Base-by-base conservation (phyloP, 2,113 vertebrate genomes). In the Poeciliopsis prolifica region DNA sequence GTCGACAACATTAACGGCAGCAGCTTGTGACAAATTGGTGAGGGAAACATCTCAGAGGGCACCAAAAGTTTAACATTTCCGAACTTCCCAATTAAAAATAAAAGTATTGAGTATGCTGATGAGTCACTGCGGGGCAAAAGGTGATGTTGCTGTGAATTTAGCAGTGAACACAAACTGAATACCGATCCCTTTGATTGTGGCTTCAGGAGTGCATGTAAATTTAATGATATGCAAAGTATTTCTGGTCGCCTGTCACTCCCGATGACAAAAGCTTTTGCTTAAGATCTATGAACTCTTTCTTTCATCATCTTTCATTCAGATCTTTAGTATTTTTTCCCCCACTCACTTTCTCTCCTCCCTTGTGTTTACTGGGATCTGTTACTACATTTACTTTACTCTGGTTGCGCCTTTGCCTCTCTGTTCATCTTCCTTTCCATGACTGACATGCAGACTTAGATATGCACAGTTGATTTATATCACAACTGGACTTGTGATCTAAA, bases 31-130 rank as follows among this genome's bases (percentile, higher is more conserved):
- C 62, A 65, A 68, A 75, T 75, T 28, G 58, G 24, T 12, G 64
- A 35, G 51, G 24, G 9, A n/a, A 30, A n/a, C 60, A 79, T 65
- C 78, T 83, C 65, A 70, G 51, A 33, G 11, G 40, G 51, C 35
- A 37, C 67, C 70, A 12, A 71, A 69, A 19, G 44, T 48, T 48
- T 48, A 19, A 48, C 68, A 72, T 67, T 60, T 29, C n/a, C 70
- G 61, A 74, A 74, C 54, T 83, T 31, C 68, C 69, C 22, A 83
- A 81, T 84, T 66, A n/a, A 83, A 84, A 68, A 54, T 82, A 84
- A 82, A 82, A 62, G 37, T n/a, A 85, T 75, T 86, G 86, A 91
- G 89, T 87, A 82, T 83, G 86, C 26, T 76, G 72, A 87, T 75
- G 22, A 74, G 61, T 61, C 24, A 8, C 70, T 65, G 84, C 72